Percentiles rank a stretch among this genome's conserved stretches.
Conservation (phyloP, 2,888 invertebrate genomes). For the Sceliomorpha sp. region DNA sequence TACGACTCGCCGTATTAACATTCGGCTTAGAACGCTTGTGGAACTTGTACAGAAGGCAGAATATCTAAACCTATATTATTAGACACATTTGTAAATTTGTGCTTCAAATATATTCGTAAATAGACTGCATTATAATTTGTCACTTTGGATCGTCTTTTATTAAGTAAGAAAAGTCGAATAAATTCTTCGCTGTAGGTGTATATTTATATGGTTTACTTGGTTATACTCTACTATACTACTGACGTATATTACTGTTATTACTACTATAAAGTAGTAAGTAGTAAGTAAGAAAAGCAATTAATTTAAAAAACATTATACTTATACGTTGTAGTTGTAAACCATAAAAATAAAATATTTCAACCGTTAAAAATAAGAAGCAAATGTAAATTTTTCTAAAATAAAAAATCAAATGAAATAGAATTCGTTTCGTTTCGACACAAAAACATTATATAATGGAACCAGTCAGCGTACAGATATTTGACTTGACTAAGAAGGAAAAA, state of each 20-base stretch:
- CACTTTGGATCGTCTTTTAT: no score
- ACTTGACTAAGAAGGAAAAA: conserved; percentile 14
- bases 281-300: no score
- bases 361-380: not conserved
- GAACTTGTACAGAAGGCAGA: conserved; percentile 14
- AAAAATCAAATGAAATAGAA: not conserved
- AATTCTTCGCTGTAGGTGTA: no score
- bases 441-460: not conserved
- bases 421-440: not conserved
- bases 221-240: no score
- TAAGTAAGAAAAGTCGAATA: no score
- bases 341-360: no score
- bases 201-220: no score
- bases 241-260: no score
- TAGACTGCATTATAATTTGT: no score
- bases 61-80: conserved; percentile 24
- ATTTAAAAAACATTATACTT: no score
- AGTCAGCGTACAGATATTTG: conserved; percentile 13
- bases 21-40: conserved; percentile 49
- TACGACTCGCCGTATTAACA: conserved; percentile 64
- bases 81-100: conserved; percentile 18
- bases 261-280: no score
- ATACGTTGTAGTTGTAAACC: no score
- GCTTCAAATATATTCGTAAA: not conserved
- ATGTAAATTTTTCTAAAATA: not conserved